Conservation (phyloP, 2,113 vertebrate genomes). For the Porphyrio hochstetteri region DNA sequence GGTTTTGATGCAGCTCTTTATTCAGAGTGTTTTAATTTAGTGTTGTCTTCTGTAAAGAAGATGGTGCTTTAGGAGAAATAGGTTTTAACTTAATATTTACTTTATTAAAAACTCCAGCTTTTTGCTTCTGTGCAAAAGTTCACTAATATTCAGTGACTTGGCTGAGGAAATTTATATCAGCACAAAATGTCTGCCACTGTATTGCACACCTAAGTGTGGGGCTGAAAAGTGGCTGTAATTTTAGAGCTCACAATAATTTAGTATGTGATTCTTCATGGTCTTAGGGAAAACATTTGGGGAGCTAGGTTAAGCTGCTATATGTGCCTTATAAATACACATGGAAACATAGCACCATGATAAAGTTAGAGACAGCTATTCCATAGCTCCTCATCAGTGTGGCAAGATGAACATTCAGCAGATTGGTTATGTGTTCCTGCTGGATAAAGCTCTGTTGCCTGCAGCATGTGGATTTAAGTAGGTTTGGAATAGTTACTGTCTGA, state of each 20-base stretch:
- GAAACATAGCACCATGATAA: neutral
- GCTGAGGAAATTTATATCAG: neutral
- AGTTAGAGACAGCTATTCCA: neutral
- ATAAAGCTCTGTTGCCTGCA: neutral
- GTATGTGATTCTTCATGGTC: neutral
- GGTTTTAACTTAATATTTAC: neutral
- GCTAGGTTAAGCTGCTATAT: neutral
- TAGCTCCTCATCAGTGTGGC: neutral
- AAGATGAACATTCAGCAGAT: neutral
- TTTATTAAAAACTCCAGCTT: neutral
- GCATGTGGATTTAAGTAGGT: neutral
- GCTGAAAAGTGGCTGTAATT: neutral
- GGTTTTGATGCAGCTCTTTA: neutral
- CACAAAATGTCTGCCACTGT: neutral
- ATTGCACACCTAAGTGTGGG: neutral
- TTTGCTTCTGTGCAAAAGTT: neutral
- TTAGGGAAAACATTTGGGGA: fast-evolving
- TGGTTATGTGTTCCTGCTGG: neutral
- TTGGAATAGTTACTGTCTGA: neutral
- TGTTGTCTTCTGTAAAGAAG: neutral
- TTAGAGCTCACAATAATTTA: neutral
- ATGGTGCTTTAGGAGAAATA: neutral
- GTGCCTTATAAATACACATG: neutral
- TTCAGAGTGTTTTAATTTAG: neutral
- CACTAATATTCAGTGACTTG: neutral